Percentiles rank a stretch among this genome's conserved stretches.
phyloP scores from a whole-genome alignment of 2,797 vertebrate genomes.

The Pelochelys cantorii region DNA sequence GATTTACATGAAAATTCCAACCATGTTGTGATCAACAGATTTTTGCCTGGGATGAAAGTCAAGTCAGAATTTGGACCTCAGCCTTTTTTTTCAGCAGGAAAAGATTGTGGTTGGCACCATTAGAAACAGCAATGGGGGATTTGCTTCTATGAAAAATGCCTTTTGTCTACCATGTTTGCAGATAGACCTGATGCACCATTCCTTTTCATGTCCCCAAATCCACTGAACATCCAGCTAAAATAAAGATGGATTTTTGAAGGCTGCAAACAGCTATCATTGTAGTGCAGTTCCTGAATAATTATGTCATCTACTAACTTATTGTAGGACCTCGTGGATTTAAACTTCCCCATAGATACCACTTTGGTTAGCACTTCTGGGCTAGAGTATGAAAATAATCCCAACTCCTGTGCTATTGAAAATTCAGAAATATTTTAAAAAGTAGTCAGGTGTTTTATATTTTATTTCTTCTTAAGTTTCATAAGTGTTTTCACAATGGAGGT shows the following conservation, averaged over 20 bases:
- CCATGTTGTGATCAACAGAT: conserved; percentile 19
- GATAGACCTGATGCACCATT: not conserved
- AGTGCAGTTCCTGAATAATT: not conserved
- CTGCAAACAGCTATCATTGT: not conserved
- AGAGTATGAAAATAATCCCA: not conserved
- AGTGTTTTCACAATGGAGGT: no score
- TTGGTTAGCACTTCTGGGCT: conserved; percentile 13
- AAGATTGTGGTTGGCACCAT: not conserved
- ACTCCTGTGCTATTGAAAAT: not conserved
- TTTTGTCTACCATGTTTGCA: not conserved
- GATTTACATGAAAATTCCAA: not conserved
- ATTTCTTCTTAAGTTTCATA: conserved; percentile 40
- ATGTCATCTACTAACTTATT: not conserved
- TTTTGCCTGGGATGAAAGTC: not conserved
- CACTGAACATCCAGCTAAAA: conserved; percentile 6
- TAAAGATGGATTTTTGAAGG: accelerated
- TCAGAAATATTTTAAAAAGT: conserved; percentile 12
- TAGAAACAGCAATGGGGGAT: not conserved
- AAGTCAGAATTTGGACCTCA: not conserved
- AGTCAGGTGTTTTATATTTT: conserved; percentile 27
- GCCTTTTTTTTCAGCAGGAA: conserved; percentile 3
- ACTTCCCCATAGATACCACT: not conserved
- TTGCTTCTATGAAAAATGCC: not conserved
- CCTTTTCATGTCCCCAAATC: not conserved
- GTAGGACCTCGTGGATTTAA: not conserved